Evolutionary conservation across 2,797 vertebrate species (phyloP), one percentile per base, ranked within the genome.

Genomic region (Dermochelys coriacea): DNA sequence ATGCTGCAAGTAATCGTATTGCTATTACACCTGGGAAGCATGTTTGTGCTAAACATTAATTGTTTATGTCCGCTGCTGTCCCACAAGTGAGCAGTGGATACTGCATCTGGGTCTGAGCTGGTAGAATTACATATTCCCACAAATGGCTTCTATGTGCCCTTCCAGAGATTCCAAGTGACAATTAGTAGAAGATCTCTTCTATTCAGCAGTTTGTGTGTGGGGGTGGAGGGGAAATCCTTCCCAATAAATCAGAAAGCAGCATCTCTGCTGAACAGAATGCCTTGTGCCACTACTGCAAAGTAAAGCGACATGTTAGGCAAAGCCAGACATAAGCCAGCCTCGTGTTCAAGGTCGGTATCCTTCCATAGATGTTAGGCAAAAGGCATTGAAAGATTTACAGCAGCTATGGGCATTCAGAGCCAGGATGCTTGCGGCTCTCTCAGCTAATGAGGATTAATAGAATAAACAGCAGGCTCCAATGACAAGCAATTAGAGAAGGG

Each of bases 1-100:
- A 79, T 75, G 90, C 87, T 45, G 75, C 90, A 91, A 88, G 96
- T 15, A 96, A 95, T n/a, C 7, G 1, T 90, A 89, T 71, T 85
- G 2, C 78, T 78, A 41, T 84, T 3, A 29, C 37, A 87, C 91
- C 87, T 75, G 82, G 93, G 88, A 61, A 91, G 54, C 19, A 14
- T 5, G 0, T 25, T 82, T 83, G 92, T 68, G 37, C 57, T 92
- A 79, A 81, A 87, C 84, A 41, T 55, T 90, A 49, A 41, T 1
- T 29, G 49, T 11, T 64, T 84, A 68, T 64, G 12, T 37, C 55
- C 45, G 37, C 47, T 91, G 89, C 34, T n/a, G 34, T 64, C 34
- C 18, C 34, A 2, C 61, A 41, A 15, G 31, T 64, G 52, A 47
- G 4, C 2, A 41, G n/a, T 37, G 41, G 41, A 14, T 14, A 59